Percentiles rank a stretch among this genome's conserved stretches.
Evolutionary conservation across 1,140 invertebrate genomes (phyloP).

Genomic region (Lutraria rhynchaena): DNA sequence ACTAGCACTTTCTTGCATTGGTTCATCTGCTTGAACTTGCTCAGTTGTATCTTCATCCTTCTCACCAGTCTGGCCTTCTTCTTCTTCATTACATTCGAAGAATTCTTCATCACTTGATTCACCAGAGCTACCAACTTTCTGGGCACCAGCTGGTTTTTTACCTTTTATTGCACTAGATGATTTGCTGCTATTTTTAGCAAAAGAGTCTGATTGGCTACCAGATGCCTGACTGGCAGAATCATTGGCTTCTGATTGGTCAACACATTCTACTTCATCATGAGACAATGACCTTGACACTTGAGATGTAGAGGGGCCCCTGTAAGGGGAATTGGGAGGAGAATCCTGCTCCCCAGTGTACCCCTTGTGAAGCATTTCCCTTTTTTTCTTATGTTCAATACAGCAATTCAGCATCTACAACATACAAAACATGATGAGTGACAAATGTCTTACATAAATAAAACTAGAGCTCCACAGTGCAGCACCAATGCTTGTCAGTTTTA

Average conservation of each 20-base stretch:
- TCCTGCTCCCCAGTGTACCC: slow-evolving; percentile 63
- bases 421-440: no score
- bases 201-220: neutral
- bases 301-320: slow-evolving; percentile 50
- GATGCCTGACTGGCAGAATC: neutral
- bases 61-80: slow-evolving; percentile 56
- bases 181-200: neutral
- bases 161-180: slow-evolving; percentile 13
- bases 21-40: slow-evolving; percentile 4
- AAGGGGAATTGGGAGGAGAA: slow-evolving; percentile 46
- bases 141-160: slow-evolving; percentile 4
- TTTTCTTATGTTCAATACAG: slow-evolving; percentile 91
- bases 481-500: no score
- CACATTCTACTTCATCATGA: slow-evolving; percentile 24
- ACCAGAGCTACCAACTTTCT: slow-evolving; percentile 83
- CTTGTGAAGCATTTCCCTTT: slow-evolving; percentile 79
- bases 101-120: slow-evolving; percentile 88
- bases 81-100: slow-evolving; percentile 87
- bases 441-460: no score
- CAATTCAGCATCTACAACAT: slow-evolving; percentile 94
- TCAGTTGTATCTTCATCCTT: slow-evolving; percentile 57
- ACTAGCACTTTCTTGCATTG: neutral
- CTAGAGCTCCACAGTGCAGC: no score
- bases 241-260: slow-evolving; percentile 1
- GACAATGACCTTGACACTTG: slow-evolving; percentile 56